Evolutionary conservation across 2,888 invertebrate species (phyloP).

Genomic region (Ceratothoa steindachneri): DNA sequence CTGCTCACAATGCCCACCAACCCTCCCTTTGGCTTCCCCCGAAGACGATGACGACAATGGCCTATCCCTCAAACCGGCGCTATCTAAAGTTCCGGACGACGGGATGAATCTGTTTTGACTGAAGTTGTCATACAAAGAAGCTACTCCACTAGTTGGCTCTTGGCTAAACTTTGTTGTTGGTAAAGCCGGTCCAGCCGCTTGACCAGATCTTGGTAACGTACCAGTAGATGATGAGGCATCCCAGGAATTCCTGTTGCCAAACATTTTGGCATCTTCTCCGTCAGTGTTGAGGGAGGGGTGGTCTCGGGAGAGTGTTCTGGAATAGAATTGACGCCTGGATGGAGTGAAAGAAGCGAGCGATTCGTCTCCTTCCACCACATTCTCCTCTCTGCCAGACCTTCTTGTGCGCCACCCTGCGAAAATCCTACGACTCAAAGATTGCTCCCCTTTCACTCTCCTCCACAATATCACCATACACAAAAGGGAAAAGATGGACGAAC

Average conservation of each 20-base stretch:
- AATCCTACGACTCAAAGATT: slow-evolving; percentile 12
- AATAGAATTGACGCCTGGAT: slow-evolving; percentile 13
- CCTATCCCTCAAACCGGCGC: not conserved
- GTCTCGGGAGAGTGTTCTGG: not conserved
- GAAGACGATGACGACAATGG: not conserved
- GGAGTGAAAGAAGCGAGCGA: slow-evolving; percentile 1
- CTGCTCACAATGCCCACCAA: slow-evolving; percentile 47
- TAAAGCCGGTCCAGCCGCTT: not conserved
- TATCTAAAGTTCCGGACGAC: not conserved
- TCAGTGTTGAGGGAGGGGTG: not conserved
- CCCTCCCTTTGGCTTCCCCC: slow-evolving; percentile 47
- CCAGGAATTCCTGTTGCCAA: not conserved
- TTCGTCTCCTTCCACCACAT: not conserved
- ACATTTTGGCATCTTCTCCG: not conserved
- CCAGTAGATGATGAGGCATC: slow-evolving; percentile 2
- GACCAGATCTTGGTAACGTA: not conserved
- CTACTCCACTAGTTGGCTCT: not conserved
- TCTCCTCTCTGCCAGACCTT: slow-evolving; percentile 4
- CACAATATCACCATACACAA: not conserved
- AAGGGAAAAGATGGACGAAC: not conserved
- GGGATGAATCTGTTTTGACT: not conserved
- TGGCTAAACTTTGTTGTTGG: not conserved
- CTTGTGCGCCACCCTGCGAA: slow-evolving; percentile 5
- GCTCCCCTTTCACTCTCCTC: slow-evolving; percentile 3
- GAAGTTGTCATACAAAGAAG: not conserved